These are phyloP conservation scores for Babyrousa celebensis DNA, from an alignment of 2,797 vertebrate genomes.

Conservation along the genomic window DNA sequence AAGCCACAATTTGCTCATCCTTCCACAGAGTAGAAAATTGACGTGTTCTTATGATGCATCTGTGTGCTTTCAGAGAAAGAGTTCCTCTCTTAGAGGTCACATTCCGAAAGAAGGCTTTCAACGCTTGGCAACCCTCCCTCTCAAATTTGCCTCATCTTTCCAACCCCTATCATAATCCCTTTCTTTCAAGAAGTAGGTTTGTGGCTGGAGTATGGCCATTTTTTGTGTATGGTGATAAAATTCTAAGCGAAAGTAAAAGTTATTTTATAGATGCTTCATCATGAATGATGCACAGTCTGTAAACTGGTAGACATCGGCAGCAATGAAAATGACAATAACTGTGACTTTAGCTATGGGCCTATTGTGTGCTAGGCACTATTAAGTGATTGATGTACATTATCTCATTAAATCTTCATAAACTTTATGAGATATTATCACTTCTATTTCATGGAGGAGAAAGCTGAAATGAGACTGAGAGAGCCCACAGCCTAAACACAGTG, in stretches of 20 bases:
- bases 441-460: slow-evolving; percentile 20
- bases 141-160: slow-evolving; percentile 55
- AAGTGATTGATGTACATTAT: neutral
- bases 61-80: slow-evolving; percentile 59
- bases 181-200: neutral
- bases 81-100: slow-evolving; percentile 35
- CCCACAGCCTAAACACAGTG: neutral
- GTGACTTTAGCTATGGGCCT: neutral
- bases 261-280: neutral
- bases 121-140: neutral
- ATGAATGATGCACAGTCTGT: neutral
- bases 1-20: slow-evolving; percentile 73
- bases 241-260: slow-evolving; percentile 56
- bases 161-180: neutral
- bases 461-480: neutral
- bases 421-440: neutral
- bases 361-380: neutral
- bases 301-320: neutral
- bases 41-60: slow-evolving; percentile 45
- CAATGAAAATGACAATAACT: neutral
- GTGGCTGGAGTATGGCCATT: neutral
- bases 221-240: slow-evolving; percentile 37
- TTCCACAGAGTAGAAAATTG: slow-evolving; percentile 79
- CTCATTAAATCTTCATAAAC: slow-evolving; percentile 28
- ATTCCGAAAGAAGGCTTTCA: slow-evolving; percentile 57